Conservation (phyloP, 2,888 invertebrate species). For the Gandaritis pyraliata region DNA sequence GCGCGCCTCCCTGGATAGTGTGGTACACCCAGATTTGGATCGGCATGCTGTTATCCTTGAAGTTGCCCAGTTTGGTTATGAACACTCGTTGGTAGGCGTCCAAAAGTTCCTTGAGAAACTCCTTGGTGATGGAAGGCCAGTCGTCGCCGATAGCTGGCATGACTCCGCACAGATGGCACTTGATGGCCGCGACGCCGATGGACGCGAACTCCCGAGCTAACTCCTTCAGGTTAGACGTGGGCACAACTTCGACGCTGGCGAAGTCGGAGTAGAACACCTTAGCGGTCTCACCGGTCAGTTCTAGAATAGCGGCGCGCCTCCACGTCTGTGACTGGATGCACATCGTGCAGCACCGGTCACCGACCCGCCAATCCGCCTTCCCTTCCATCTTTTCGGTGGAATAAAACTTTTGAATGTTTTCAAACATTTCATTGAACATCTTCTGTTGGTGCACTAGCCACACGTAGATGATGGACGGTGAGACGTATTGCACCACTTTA, state of each 20-base stretch:
- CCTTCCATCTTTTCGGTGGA: conserved; percentile 50
- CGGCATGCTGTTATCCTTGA: conserved; percentile 78
- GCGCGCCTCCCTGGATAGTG: conserved; percentile 85
- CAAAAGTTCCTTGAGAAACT: conserved; percentile 84
- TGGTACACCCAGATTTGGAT: conserved; percentile 88
- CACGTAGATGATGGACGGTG: conserved; percentile 86
- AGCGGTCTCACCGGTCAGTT: conserved; percentile 63
- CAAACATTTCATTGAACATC: conserved; percentile 74
- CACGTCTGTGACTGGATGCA: conserved; percentile 82
- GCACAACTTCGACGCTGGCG: conserved; percentile 81
- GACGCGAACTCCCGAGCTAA: conserved; percentile 79
- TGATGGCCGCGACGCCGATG: conserved; percentile 84
- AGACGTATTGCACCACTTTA: conserved; percentile 75
- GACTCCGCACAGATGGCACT: conserved; percentile 88
- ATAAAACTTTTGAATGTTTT: conserved; percentile 84
- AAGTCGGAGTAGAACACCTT: conserved; percentile 88
- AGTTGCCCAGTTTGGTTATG: conserved; percentile 82
- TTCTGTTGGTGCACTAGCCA: conserved; percentile 75
- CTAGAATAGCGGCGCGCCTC: conserved; percentile 84
- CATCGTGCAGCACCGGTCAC: conserved; percentile 76
- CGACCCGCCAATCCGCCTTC: conserved; percentile 76
- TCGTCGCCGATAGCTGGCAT: conserved; percentile 87
- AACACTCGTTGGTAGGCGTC: conserved; percentile 77
- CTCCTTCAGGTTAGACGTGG: conserved; percentile 71
- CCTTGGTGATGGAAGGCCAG: conserved; percentile 86